Evolutionary conservation across 2,113 vertebrate species (phyloP), one percentile per base, ranked within the genome.

Genomic region (Narcine bancroftii): DNA sequence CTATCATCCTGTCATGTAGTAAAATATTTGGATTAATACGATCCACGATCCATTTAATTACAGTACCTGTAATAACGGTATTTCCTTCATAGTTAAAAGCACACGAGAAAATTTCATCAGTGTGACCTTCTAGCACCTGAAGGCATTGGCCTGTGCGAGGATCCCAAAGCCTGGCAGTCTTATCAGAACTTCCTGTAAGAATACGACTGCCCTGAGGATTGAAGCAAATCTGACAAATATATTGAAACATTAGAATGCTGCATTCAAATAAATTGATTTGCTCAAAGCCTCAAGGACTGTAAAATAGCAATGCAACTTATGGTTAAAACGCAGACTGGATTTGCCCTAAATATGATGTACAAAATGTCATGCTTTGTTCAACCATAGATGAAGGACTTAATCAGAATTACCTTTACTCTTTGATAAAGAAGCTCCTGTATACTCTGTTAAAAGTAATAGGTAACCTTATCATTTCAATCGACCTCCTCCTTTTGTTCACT

Each of bases 111-210:
- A 99, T 97, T 93, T 99, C 98, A 83, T 98, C 98, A 0, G 93
- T 95, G 95, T 99, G 98, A 0, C 99, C 98, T 93, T 97, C 94
- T n/a, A 99, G 94, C 87, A 97, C 93, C 95, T 99, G 98, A 42
- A 98, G 95, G 92, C 98, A 99, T 1, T 94, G 94, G 77, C 98
- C 98, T 0, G 97, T 96, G 92, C 95, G 95, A 92, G 94, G 96
- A n/a, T 98, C 97, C 99, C 99, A 99, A 92, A 99, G 95, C n/a
- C 98, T 96, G 7, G 97, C 97, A 9, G 97, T 98, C 94, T 96
- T 98, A 95, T 99, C 98, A 65, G 96, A 95, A 92, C 99, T 98
- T 66, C 97, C 98, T 10, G 99, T 99, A 92, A 99, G 95, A 89
- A 99, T 93, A 26, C 95, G 95, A 93, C 93, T 97, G 65, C 98